Conservation (phyloP, 2,113 vertebrate genomes). For the Macrotus californicus region DNA sequence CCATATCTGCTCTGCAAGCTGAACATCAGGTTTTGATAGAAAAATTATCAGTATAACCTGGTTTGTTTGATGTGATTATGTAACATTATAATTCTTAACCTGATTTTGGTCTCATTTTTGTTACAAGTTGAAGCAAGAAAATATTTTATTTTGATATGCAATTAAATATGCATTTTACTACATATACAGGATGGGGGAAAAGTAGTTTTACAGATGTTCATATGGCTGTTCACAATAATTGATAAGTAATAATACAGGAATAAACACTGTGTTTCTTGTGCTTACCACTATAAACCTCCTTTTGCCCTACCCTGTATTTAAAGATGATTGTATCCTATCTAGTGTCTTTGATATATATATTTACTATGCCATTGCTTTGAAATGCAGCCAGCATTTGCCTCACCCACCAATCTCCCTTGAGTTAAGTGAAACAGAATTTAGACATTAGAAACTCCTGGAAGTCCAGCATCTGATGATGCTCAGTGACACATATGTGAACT, state of each 20-base stretch:
- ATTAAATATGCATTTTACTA: not conserved
- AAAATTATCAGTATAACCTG: not conserved
- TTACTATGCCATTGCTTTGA: not conserved
- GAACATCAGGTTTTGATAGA: not conserved
- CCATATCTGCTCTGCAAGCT: not conserved
- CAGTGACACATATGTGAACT: slow-evolving; percentile 47
- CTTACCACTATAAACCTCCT: not conserved
- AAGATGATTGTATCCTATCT: not conserved
- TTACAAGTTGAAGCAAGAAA: not conserved
- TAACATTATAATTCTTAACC: not conserved
- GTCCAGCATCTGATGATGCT: slow-evolving; percentile 45
- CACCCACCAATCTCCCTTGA: not conserved
- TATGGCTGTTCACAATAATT: not conserved
- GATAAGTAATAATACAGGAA: not conserved
- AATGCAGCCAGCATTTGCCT: not conserved
- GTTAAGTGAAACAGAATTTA: slow-evolving; percentile 11
- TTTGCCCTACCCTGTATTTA: not conserved
- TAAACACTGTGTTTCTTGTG: not conserved
- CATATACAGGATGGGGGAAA: not conserved
- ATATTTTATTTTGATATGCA: not conserved
- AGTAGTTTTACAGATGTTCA: not conserved
- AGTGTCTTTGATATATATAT: not conserved
- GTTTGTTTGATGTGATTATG: not conserved
- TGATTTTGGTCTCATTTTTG: not conserved
- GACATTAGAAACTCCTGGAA: slow-evolving; percentile 10